Percentiles rank a stretch among this genome's conserved stretches.
Evolutionary conservation across 2,113 vertebrate species (phyloP).

Genomic region (Capreolus pygargus): DNA sequence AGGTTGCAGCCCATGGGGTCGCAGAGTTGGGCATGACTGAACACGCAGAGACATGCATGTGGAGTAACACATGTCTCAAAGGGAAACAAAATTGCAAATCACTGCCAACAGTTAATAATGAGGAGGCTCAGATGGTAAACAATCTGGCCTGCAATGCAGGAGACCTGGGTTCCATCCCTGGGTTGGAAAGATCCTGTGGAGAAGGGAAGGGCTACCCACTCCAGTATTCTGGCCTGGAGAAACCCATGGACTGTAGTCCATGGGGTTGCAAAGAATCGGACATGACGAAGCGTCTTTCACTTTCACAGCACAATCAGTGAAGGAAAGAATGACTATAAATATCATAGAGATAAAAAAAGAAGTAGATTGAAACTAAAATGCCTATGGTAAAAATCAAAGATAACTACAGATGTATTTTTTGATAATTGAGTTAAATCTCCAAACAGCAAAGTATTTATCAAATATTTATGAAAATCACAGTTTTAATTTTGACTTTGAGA

Average conservation of each 20-base stretch:
- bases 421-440: background rate
- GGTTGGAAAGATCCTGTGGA: background rate
- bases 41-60: background rate
- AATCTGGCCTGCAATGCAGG: background rate
- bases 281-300: background rate
- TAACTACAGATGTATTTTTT: background rate
- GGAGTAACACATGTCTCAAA: background rate
- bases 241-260: background rate
- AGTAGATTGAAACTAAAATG: background rate
- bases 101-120: background rate
- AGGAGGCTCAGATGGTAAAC: background rate
- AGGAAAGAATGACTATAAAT: background rate
- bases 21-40: background rate
- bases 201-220: background rate
- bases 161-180: accelerated
- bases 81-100: background rate
- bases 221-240: background rate
- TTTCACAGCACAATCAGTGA: background rate
- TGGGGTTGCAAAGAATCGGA: accelerated
- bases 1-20: background rate
- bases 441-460: background rate
- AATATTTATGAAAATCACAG: background rate
- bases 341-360: background rate
- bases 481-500: background rate
- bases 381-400: background rate